Evolutionary conservation across 1,140 invertebrate genomes (phyloP).

Genomic region (Leptinotarsa undecemlineata): DNA sequence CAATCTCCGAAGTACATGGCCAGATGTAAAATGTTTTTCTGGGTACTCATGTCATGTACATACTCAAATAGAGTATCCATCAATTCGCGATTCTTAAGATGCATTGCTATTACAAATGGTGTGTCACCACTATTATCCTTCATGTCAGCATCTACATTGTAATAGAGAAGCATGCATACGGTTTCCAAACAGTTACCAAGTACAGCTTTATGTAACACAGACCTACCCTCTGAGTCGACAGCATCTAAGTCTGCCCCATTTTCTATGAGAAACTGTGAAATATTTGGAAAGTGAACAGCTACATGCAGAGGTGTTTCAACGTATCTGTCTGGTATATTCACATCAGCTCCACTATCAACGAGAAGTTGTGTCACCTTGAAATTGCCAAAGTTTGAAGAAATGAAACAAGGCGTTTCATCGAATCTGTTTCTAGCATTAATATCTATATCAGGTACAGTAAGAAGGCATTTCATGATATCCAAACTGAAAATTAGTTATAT

Average conservation of each 20-base stretch:
- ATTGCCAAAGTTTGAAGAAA: conserved; percentile 19
- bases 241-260: conserved; percentile 34
- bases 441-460: conserved; percentile 17
- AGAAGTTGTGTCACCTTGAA: conserved; percentile 21
- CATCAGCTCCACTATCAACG: conserved; percentile 27
- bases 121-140: conserved; percentile 24
- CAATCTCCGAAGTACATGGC: conserved; percentile 22
- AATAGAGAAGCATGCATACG: conserved; percentile 39
- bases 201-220: conserved; percentile 33
- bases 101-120: conserved; percentile 34
- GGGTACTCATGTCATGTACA: conserved; percentile 31
- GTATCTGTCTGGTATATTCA: conserved; percentile 31
- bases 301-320: conserved; percentile 34
- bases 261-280: conserved; percentile 30
- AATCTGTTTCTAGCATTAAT: conserved; percentile 31
- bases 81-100: conserved; percentile 19
- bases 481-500: conserved; percentile 13
- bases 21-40: conserved; percentile 22
- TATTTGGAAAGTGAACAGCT: conserved; percentile 25
- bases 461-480: conserved; percentile 31
- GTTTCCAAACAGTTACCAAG: conserved; percentile 26
- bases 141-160: conserved; percentile 35
- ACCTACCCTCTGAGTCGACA: conserved; percentile 31
- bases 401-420: conserved; percentile 32
- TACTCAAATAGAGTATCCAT: conserved; percentile 33